Percentiles rank a stretch among this genome's conserved stretches.
Evolutionary conservation across 2,797 vertebrate genomes (phyloP).

Genomic region (Eulemur mongoz): DNA sequence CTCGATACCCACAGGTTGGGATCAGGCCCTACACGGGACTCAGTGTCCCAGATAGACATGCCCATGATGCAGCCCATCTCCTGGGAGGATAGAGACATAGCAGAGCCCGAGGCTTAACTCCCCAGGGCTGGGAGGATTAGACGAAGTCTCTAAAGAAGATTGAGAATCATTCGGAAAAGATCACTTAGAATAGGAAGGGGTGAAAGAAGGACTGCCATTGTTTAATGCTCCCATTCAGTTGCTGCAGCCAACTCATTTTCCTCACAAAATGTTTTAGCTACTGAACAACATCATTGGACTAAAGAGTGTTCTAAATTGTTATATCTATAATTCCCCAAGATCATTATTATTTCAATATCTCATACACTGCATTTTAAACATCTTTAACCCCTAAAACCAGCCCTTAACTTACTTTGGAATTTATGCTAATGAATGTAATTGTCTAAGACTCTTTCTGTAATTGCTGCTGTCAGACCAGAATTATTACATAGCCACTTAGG

Average conservation of each 20-base stretch:
- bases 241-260: slow-evolving; percentile 33
- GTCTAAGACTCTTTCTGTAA: slow-evolving; percentile 14
- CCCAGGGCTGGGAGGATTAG: background rate
- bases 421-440: slow-evolving; percentile 38
- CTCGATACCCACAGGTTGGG: background rate
- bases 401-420: slow-evolving; percentile 45
- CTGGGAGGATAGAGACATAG: background rate
- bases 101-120: background rate
- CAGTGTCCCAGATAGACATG: background rate
- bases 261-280: slow-evolving; percentile 34
- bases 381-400: slow-evolving; percentile 52
- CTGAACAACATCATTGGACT: slow-evolving; percentile 37
- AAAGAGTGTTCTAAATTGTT: slow-evolving; percentile 69
- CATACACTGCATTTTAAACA: slow-evolving; percentile 61
- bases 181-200: background rate
- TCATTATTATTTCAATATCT: slow-evolving; percentile 56
- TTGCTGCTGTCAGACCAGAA: background rate
- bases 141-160: background rate
- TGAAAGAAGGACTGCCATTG: background rate
- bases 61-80: background rate
- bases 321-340: slow-evolving; percentile 51
- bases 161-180: background rate
- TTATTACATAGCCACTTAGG: background rate
- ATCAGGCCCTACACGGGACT: background rate
- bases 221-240: slow-evolving; percentile 42